These are phyloP conservation scores for Naja naja DNA, from an alignment of 2,113 vertebrate genomes.

Conservation along the genomic window DNA sequence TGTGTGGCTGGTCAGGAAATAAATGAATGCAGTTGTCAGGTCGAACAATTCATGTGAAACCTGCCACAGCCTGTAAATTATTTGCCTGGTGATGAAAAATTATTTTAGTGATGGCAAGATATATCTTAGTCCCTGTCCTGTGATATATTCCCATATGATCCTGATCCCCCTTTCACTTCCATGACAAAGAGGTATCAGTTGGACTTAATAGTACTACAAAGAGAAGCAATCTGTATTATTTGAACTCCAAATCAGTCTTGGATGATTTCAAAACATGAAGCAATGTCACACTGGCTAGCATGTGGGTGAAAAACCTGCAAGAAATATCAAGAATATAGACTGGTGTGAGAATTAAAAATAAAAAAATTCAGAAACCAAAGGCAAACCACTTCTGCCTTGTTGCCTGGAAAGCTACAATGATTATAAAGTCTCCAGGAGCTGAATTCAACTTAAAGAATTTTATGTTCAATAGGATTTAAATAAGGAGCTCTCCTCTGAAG, in stretches of 20 bases:
- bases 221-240: not conserved
- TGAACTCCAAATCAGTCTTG: not conserved
- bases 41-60: not conserved
- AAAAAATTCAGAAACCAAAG: not conserved
- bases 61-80: not conserved
- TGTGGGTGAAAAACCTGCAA: not conserved
- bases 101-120: not conserved
- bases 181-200: not conserved
- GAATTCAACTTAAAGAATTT: not conserved
- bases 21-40: not conserved
- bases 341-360: not conserved
- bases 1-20: not conserved
- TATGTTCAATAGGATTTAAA: not conserved
- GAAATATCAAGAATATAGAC: not conserved
- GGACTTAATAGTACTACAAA: not conserved
- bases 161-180: not conserved
- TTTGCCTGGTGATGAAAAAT: not conserved
- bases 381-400: not conserved
- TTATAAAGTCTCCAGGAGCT: not conserved
- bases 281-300: not conserved
- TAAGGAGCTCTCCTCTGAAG: not conserved
- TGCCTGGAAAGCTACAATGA: not conserved
- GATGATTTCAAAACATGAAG: not conserved
- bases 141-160: not conserved
- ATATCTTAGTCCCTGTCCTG: not conserved